phyloP scores from a whole-genome alignment of 2,888 invertebrate genomes.

The Stramonita haemastoma region DNA sequence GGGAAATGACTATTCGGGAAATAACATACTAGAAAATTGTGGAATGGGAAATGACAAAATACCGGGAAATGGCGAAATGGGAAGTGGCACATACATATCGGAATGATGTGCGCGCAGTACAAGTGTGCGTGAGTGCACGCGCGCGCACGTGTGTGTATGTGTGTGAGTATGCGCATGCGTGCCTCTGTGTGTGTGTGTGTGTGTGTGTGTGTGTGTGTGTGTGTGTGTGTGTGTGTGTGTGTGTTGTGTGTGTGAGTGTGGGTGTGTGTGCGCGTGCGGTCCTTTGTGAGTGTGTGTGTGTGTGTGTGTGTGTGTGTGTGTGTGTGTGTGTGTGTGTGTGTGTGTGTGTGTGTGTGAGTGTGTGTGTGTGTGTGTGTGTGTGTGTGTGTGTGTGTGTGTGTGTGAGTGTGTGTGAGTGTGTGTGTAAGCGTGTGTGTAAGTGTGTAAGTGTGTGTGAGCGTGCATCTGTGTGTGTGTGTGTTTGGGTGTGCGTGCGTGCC shows the following conservation, averaged over 20 bases:
- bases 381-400: constrained; percentile 22
- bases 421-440: constrained; percentile 14
- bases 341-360: constrained; percentile 9
- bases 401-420: constrained; percentile 23
- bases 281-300: neutral
- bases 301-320: neutral
- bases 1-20: too few relatives aligned
- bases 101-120: too few relatives aligned
- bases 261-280: neutral
- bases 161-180: neutral
- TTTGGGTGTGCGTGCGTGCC: neutral
- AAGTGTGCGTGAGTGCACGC: neutral
- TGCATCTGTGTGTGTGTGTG: constrained; percentile 19
- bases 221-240: neutral
- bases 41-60: too few relatives aligned
- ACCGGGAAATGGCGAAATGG: too few relatives aligned
- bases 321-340: neutral
- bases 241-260: neutral
- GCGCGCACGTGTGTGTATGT: neutral
- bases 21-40: too few relatives aligned
- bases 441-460: neutral
- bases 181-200: neutral
- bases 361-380: neutral
- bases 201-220: neutral
- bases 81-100: too few relatives aligned